Conservation (phyloP, 1,140 invertebrate species). For the Lordiphosa collinella region DNA sequence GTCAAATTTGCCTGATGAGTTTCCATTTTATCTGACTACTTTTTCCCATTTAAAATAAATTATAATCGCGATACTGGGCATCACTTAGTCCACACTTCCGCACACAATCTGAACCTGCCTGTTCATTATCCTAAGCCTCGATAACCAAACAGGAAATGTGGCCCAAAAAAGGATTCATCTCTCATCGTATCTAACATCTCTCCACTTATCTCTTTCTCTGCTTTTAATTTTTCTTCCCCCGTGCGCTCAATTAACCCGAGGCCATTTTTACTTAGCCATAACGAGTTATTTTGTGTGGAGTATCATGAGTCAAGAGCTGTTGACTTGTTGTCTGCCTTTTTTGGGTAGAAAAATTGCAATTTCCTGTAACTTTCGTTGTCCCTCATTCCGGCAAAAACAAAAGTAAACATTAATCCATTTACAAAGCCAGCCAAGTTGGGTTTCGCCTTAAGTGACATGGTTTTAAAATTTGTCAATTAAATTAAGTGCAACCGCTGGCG, state of each 20-base stretch:
- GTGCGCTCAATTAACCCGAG: conserved; percentile 70
- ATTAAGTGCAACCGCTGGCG: conserved; percentile 78
- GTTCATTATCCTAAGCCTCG: conserved; percentile 17
- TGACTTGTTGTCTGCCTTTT: conserved; percentile 68
- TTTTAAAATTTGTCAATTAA: conserved; percentile 79
- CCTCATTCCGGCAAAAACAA: conserved; percentile 28
- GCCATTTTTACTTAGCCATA: conserved; percentile 27
- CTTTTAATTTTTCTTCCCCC: conserved; percentile 21
- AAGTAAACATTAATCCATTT: conserved; percentile 78
- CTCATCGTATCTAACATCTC: conserved; percentile 20
- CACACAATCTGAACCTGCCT: neutral
- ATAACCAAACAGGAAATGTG: conserved; percentile 31
- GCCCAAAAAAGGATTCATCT: conserved; percentile 36
- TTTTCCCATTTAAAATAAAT: no score
- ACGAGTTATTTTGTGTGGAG: conserved; percentile 45
- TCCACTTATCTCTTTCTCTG: conserved; percentile 5
- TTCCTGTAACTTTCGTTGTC: conserved; percentile 56
- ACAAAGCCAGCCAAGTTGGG: conserved; percentile 33
- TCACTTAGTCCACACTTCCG: neutral
- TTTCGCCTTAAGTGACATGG: conserved; percentile 64
- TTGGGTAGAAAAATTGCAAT: conserved; percentile 70
- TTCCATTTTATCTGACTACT: no score
- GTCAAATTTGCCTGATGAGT: no score
- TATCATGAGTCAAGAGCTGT: conserved; percentile 41
- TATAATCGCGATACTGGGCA: neutral